These are phyloP conservation scores for Oxytorus armatus DNA, from an alignment of 2,888 invertebrate genomes.

Conservation along the genomic window DNA sequence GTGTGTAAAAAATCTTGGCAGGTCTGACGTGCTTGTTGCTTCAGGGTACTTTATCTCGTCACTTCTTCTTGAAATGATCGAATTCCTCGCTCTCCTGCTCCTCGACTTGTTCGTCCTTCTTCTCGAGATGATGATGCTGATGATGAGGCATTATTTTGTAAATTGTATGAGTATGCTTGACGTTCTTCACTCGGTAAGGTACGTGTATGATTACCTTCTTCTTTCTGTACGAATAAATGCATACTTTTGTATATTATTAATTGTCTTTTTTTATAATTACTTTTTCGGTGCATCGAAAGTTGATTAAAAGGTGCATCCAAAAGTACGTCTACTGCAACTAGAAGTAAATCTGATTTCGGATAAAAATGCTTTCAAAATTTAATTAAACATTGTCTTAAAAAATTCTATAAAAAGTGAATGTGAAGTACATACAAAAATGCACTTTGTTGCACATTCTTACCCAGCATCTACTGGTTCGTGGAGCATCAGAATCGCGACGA, in stretches of 20 bases:
- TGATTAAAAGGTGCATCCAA: neutral
- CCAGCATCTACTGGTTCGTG: conserved; percentile 50
- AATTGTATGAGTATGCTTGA: conserved; percentile 90
- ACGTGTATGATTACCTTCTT: conserved; percentile 89
- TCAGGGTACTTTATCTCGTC: conserved; percentile 33
- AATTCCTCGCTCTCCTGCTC: conserved; percentile 66
- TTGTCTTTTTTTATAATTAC: neutral
- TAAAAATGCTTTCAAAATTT: neutral
- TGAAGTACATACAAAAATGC: neutral
- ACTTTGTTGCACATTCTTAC: conserved; percentile 45
- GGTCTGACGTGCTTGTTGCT: conserved; percentile 24
- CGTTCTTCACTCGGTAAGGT: conserved; percentile 88
- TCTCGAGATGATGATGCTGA: conserved; percentile 79
- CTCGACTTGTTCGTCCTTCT: conserved; percentile 57
- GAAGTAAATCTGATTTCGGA: neutral
- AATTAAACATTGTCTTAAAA: neutral
- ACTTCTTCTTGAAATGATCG: conserved; percentile 68
- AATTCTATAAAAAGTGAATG: neutral
- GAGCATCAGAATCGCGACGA: conserved; percentile 58
- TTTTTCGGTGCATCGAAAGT: neutral
- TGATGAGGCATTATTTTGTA: conserved; percentile 89
- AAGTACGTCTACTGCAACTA: neutral
- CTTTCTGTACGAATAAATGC: conserved; percentile 84
- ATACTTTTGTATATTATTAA: neutral
- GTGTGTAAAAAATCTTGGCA: conserved; percentile 7